Evolutionary conservation across 2,113 vertebrate species (phyloP), one percentile per base, ranked within the genome.

Genomic region (Dipodomys spectabilis): DNA sequence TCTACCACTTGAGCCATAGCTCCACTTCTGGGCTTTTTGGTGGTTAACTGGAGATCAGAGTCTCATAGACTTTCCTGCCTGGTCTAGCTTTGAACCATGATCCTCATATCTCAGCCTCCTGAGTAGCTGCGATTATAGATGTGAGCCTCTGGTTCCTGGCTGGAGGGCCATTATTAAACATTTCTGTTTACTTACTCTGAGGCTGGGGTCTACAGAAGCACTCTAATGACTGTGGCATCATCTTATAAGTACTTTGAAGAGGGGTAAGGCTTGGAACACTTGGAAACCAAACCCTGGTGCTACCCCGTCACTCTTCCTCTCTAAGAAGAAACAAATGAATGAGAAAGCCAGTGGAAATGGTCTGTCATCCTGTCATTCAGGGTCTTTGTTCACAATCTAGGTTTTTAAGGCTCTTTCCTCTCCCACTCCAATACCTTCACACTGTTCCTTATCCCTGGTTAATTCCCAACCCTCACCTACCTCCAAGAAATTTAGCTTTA

Each of bases 151-250:
- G 49, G 49, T 53, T 53, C 8, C 8, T 53, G 12, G 15, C 53
- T 18, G 53, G 15, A 57, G 53, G 60, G 82, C 93, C 85, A 90
- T 81, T 87, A 91, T 91, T 86, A 44, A 85, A 90, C 44, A 83
- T 16, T 84, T 12, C 35, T 91, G 82, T 78, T 95, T 72, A 57
- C 20, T 94, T 95, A 85, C 67, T 91, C 69, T 75, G 71, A 68
- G 67, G 49, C 78, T 93, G 71, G 45, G 28, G 69, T 85, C 74
- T 67, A 25, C 39, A 12, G 18, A 87, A 53, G 53, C 90, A 39
- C 20, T 82, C 35, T 82, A 81, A 84, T 39, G 78, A 83, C 28
- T 95, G 60, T 49, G 60, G 68, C 72, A 86, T 93, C 72, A 86
- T 93, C 32, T 90, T 75, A n/a, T 22, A 32, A 93, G 45, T 67